phyloP scores from a whole-genome alignment of 2,113 vertebrate species.

The Hydrochoerus hydrochaeris region DNA sequence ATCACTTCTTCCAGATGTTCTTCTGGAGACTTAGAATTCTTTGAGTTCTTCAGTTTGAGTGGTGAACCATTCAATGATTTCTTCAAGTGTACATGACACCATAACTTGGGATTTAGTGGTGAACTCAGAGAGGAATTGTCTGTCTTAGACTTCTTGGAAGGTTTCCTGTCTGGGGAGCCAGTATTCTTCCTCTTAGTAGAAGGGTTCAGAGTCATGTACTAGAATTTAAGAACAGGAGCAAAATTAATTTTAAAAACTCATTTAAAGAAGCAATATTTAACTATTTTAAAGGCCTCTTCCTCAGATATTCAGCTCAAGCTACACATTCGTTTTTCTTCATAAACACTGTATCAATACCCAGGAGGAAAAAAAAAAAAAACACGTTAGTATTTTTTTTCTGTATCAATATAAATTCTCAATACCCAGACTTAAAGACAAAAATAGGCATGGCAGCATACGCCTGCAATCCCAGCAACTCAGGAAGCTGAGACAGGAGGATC shows the following conservation, averaged over 20 bases:
- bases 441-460: not conserved
- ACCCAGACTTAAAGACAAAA: not conserved
- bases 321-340: slow-evolving; percentile 13
- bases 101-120: slow-evolving; percentile 93
- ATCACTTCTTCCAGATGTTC: slow-evolving; percentile 89
- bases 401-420: slow-evolving; percentile 13
- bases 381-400: not conserved
- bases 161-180: slow-evolving; percentile 91
- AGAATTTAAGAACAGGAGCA: slow-evolving; percentile 77
- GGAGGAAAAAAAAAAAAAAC: slow-evolving; percentile 41
- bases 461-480: not conserved
- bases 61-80: slow-evolving; percentile 93
- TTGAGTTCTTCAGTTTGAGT: slow-evolving; percentile 94
- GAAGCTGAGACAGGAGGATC: not conserved
- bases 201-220: slow-evolving; percentile 97
- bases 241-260: slow-evolving; percentile 67
- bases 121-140: slow-evolving; percentile 88
- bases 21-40: slow-evolving; percentile 90
- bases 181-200: slow-evolving; percentile 93
- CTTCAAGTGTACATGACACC: slow-evolving; percentile 95
- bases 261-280: slow-evolving; percentile 50
- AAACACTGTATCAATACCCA: not conserved
- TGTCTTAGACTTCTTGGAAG: slow-evolving; percentile 91
- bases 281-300: slow-evolving; percentile 12
- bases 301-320: not conserved